These are phyloP conservation scores for Labroides dimidiatus DNA, from an alignment of 2,797 vertebrate genomes.

Conservation along the genomic window DNA sequence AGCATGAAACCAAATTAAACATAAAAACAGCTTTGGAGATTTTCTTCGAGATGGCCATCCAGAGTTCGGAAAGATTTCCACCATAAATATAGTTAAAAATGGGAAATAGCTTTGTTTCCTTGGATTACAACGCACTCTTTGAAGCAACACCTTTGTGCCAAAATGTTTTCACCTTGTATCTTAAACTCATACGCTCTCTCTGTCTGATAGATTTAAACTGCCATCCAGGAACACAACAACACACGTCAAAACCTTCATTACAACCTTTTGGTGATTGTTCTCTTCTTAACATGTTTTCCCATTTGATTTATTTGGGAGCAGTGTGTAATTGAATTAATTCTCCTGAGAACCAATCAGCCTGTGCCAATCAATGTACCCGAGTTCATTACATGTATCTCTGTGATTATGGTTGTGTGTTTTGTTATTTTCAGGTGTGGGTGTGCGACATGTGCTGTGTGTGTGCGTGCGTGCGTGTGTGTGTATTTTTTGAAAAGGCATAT, in stretches of 20 bases:
- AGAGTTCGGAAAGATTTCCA: too few relatives aligned
- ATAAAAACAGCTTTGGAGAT: conserved; percentile 5
- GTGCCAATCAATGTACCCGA: conserved; percentile 39
- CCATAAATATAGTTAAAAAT: neutral
- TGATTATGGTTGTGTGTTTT: conserved; percentile 15
- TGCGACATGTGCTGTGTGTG: neutral
- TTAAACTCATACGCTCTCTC: neutral
- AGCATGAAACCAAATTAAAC: neutral
- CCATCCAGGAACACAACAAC: conserved; percentile 35
- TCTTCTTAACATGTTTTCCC: conserved; percentile 52
- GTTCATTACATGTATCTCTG: conserved; percentile 2
- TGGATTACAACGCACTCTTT: neutral
- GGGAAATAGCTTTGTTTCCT: conserved; percentile 10
- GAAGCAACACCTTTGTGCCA: neutral
- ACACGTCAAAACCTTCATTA: conserved; percentile 32
- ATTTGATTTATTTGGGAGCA: conserved; percentile 48
- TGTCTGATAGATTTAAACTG: conserved; percentile 13
- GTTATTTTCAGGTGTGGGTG: too few relatives aligned
- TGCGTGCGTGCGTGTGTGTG: neutral
- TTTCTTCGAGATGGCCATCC: neutral
- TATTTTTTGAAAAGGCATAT: neutral
- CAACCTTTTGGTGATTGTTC: conserved; percentile 44
- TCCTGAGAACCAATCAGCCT: conserved; percentile 45
- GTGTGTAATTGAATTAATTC: conserved; percentile 57
- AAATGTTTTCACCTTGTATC: neutral